These are phyloP conservation scores for Triplophysa siluroides DNA, from an alignment of 2,113 vertebrate species.

Conservation along the genomic window DNA sequence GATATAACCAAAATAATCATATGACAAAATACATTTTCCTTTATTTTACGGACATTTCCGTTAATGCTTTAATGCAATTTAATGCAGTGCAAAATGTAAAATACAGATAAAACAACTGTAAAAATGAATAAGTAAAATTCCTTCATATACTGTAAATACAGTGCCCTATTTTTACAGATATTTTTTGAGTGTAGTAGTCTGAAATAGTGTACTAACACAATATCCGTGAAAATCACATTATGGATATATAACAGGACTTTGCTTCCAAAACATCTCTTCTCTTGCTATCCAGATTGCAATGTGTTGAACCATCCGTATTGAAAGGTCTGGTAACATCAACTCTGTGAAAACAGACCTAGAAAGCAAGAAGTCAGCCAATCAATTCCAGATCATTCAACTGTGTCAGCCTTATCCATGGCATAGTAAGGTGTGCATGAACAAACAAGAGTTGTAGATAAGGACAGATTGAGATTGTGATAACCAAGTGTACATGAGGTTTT, in stretches of 20 bases:
- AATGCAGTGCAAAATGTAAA: too few relatives aligned
- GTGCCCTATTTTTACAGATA: too few relatives aligned
- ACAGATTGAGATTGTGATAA: conserved; percentile 14
- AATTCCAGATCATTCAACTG: background rate
- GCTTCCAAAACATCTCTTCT: background rate
- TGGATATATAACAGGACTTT: background rate
- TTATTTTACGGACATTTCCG: too few relatives aligned
- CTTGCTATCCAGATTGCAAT: background rate
- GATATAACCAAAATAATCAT: too few relatives aligned
- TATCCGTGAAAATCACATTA: background rate
- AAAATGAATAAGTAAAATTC: too few relatives aligned
- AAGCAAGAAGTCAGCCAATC: background rate
- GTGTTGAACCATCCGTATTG: background rate
- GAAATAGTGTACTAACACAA: too few relatives aligned
- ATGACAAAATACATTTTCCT: background rate
- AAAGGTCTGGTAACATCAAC: background rate
- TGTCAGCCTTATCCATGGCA: background rate
- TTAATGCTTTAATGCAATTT: too few relatives aligned
- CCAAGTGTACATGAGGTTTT: conserved; percentile 3
- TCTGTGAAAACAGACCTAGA: background rate
- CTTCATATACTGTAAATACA: too few relatives aligned
- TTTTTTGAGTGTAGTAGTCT: too few relatives aligned
- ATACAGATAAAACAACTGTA: too few relatives aligned
- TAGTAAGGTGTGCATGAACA: background rate
- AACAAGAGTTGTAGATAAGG: background rate